These are phyloP conservation scores for Pelobates cultripes DNA, from an alignment of 2,797 vertebrate species.

Conservation along the genomic window DNA sequence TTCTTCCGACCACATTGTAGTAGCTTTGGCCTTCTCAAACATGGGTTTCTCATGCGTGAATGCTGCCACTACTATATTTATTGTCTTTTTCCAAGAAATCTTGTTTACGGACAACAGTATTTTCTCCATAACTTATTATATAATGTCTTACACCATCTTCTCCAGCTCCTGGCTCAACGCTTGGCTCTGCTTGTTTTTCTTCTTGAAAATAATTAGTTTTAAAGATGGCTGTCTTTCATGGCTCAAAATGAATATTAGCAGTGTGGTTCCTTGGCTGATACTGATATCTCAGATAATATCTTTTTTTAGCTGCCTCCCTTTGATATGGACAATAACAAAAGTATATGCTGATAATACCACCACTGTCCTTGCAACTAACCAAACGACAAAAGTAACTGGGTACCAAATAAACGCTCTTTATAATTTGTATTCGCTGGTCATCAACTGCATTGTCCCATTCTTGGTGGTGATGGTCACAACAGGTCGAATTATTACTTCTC, in stretches of 20 bases:
- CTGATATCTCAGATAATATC: slow-evolving; percentile 15
- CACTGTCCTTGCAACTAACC: neutral
- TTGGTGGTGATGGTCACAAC: slow-evolving; percentile 30
- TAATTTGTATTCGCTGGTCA: neutral
- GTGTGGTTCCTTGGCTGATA: slow-evolving; percentile 32
- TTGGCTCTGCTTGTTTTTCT: slow-evolving; percentile 63
- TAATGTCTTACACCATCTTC: slow-evolving; percentile 31
- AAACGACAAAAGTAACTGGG: neutral
- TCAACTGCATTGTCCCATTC: slow-evolving; percentile 25
- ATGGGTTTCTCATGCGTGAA: slow-evolving; percentile 7
- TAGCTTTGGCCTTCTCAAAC: slow-evolving; percentile 25
- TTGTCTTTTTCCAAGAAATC: neutral
- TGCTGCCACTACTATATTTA: neutral
- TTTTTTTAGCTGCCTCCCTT: slow-evolving; percentile 9
- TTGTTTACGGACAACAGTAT: slow-evolving; percentile 11
- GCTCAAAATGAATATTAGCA: slow-evolving; percentile 17
- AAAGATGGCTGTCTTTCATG: slow-evolving; percentile 29
- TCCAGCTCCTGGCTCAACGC: slow-evolving; percentile 63
- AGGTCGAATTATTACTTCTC: slow-evolving; percentile 7
- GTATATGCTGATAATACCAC: slow-evolving; percentile 6
- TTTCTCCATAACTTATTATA: neutral
- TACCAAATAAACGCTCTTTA: slow-evolving; percentile 7
- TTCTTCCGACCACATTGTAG: slow-evolving; percentile 20
- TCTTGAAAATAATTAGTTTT: slow-evolving; percentile 63
- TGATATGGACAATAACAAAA: neutral